Conservation (phyloP, 2,113 vertebrate species). For the Pluvialis apricaria region DNA sequence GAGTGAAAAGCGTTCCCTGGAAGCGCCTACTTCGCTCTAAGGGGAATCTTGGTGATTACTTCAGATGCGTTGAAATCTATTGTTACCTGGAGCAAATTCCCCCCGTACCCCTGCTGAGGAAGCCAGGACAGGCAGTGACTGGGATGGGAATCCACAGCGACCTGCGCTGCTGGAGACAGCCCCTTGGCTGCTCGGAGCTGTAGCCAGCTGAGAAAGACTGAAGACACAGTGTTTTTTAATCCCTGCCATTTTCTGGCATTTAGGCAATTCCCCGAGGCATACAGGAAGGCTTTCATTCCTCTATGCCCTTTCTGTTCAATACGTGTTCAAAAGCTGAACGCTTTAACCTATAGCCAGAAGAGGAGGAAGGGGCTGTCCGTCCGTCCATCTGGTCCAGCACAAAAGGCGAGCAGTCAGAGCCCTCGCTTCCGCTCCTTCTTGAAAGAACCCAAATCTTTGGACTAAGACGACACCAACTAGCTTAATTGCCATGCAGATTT, state of each 20-base stretch:
- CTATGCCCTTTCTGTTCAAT: slow-evolving; percentile 7
- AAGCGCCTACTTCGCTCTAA: background rate
- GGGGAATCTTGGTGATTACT: background rate
- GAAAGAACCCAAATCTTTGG: slow-evolving; percentile 3
- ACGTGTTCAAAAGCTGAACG: background rate
- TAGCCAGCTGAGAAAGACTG: background rate
- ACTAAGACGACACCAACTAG: background rate
- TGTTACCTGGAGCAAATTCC: background rate
- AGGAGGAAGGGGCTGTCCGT: background rate
- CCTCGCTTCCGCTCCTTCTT: background rate
- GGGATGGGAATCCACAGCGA: background rate
- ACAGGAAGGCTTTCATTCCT: slow-evolving; percentile 44
- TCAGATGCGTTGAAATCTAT: background rate
- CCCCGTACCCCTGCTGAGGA: background rate
- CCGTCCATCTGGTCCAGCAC: background rate
- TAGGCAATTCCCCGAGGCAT: background rate
- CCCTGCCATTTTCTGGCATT: background rate
- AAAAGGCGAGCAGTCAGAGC: background rate
- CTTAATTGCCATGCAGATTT: background rate
- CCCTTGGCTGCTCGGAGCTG: background rate
- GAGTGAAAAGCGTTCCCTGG: rapidly evolving
- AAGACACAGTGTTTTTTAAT: background rate
- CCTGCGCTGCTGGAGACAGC: rapidly evolving
- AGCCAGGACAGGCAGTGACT: background rate
- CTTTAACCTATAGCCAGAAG: slow-evolving; percentile 22